Conservation (phyloP, 2,113 vertebrate genomes). For the Lophochroa leadbeateri region DNA sequence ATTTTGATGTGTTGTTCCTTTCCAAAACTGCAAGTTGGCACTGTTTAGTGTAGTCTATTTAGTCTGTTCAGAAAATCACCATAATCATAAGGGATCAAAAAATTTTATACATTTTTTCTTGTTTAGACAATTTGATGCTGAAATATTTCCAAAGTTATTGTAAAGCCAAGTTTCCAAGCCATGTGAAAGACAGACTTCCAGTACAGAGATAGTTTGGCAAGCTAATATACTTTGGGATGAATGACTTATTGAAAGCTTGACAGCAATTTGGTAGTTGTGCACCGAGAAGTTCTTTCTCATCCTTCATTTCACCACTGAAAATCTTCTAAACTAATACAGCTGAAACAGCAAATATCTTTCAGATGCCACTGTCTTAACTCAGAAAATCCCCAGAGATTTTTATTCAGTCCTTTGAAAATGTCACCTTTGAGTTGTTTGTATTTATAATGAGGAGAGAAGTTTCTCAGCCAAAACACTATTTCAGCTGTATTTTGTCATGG, state of each 20-base stretch:
- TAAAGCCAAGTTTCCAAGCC: background rate
- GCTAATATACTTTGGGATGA: background rate
- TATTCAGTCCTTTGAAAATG: background rate
- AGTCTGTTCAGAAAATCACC: background rate
- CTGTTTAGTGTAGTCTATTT: background rate
- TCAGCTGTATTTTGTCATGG: background rate
- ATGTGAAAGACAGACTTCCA: background rate
- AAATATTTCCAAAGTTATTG: background rate
- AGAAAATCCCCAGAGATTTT: background rate
- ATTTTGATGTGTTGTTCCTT: background rate
- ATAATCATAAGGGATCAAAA: background rate
- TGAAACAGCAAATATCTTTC: background rate
- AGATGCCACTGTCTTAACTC: background rate
- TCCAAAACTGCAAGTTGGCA: background rate
- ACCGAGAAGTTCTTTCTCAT: background rate
- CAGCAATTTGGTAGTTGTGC: background rate
- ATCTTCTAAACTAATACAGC: background rate
- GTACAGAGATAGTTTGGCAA: background rate
- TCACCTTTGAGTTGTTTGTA: background rate
- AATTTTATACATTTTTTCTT: background rate
- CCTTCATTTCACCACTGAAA: background rate
- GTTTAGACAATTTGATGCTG: background rate
- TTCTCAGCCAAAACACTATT: background rate
- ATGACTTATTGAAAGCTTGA: background rate
- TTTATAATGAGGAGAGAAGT: background rate